Evolutionary conservation across 2,888 invertebrate genomes (phyloP).

Genomic region (Anoncus sp.): DNA sequence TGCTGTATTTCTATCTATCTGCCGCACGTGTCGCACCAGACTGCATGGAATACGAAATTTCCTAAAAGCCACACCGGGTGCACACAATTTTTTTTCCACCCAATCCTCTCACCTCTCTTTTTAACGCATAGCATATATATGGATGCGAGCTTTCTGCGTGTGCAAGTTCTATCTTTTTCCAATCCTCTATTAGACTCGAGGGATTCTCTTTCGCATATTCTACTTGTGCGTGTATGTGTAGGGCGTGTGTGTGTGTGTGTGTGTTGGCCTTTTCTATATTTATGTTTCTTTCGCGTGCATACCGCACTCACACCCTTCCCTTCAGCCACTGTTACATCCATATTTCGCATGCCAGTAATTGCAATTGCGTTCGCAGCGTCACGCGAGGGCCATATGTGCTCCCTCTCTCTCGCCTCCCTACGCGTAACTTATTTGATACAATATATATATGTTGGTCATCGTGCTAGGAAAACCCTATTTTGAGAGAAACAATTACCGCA

Average conservation of each 20-base stretch:
- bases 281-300: constrained; percentile 57
- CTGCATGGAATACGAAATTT: constrained; percentile 49
- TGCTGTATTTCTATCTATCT: constrained; percentile 49
- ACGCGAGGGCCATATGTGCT: constrained; percentile 62
- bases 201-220: constrained; percentile 18
- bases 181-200: constrained; percentile 45
- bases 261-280: constrained; percentile 53
- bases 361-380: constrained; percentile 66
- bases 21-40: constrained; percentile 40
- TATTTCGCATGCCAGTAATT: constrained; percentile 65
- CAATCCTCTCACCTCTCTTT: constrained; percentile 34
- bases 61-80: constrained; percentile 48
- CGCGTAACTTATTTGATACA: too few species aligned
- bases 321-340: constrained; percentile 46
- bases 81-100: constrained; percentile 41
- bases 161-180: constrained; percentile 28
- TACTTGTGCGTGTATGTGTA: too few species aligned
- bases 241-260: too few species aligned
- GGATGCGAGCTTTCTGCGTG: background rate
- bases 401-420: constrained; percentile 20
- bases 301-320: constrained; percentile 9
- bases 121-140: constrained; percentile 26
- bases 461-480: constrained; percentile 24
- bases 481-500: constrained; percentile 42
- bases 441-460: constrained; percentile 21